These are phyloP conservation scores for Phoebastria nigripes DNA, from an alignment of 2,797 vertebrate species.

Conservation along the genomic window DNA sequence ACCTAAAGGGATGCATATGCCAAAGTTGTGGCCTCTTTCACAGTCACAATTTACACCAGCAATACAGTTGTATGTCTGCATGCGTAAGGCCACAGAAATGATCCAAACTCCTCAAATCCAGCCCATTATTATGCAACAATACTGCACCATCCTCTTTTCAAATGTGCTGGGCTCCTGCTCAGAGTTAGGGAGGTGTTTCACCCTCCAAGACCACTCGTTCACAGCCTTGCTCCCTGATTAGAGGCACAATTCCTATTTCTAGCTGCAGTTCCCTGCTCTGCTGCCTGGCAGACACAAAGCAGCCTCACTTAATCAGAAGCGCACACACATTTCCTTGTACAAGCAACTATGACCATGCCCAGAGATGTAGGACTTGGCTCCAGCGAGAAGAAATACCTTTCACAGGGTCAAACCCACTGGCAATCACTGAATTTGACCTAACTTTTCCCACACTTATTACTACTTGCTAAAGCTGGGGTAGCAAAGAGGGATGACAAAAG, in stretches of 20 bases:
- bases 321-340: rapidly evolving
- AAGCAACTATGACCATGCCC: background rate
- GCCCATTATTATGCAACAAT: background rate
- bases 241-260: background rate
- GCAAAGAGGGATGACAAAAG: background rate
- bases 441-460: background rate
- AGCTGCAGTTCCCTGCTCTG: background rate
- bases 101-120: background rate
- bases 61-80: background rate
- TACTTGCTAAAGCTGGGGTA: background rate
- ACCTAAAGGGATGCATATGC: background rate
- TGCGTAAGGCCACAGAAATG: background rate
- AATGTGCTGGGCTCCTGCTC: background rate
- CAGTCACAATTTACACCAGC: background rate
- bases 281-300: background rate
- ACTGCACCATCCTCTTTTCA: background rate
- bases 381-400: background rate
- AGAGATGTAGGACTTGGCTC: background rate
- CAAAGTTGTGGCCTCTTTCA: background rate
- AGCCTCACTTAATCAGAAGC: background rate
- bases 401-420: background rate
- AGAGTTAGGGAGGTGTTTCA: background rate
- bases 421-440: background rate
- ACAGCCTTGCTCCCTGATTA: background rate
- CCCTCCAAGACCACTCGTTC: rapidly evolving